These are phyloP conservation scores for Cydia fagiglandana DNA, from an alignment of 1,140 invertebrate species.

Conservation along the genomic window DNA sequence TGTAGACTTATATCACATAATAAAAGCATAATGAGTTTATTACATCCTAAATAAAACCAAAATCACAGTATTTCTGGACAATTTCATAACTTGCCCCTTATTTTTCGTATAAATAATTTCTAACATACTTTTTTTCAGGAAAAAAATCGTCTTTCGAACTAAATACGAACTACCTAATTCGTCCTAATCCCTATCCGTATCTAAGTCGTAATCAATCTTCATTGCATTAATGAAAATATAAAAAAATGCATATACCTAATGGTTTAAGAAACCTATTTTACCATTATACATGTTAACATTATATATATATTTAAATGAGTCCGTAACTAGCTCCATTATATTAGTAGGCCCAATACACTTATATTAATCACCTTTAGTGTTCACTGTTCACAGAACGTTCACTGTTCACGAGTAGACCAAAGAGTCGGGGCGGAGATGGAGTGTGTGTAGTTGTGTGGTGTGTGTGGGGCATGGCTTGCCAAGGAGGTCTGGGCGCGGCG, in stretches of 20 bases:
- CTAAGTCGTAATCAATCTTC: constrained; percentile 69
- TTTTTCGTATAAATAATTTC: constrained; percentile 73
- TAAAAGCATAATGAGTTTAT: constrained; percentile 67
- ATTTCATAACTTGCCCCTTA: constrained; percentile 65
- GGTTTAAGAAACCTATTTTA: constrained; percentile 77
- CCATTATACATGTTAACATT: constrained; percentile 73
- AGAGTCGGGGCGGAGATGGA: constrained; percentile 69
- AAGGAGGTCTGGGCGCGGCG: constrained; percentile 62
- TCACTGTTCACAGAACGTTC: constrained; percentile 43
- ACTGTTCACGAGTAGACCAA: constrained; percentile 69
- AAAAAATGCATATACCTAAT: constrained; percentile 69
- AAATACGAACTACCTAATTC: constrained; percentile 65
- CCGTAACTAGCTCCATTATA: constrained; percentile 64
- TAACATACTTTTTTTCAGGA: constrained; percentile 58
- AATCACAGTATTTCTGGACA: constrained; percentile 74
- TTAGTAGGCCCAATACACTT: constrained; percentile 69
- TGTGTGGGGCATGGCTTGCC: constrained; percentile 67
- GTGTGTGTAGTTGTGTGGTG: constrained; percentile 63
- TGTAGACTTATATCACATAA: constrained; percentile 72
- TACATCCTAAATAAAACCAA: constrained; percentile 76
- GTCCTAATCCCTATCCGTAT: constrained; percentile 62
- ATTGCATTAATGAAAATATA: constrained; percentile 76
- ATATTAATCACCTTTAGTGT: background rate
- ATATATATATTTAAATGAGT: constrained; percentile 68
- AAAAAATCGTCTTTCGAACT: constrained; percentile 74